Evolutionary conservation across 1,140 invertebrate species (phyloP), one percentile per base, ranked within the genome.

Genomic region (Ceratosolen solmsi): DNA sequence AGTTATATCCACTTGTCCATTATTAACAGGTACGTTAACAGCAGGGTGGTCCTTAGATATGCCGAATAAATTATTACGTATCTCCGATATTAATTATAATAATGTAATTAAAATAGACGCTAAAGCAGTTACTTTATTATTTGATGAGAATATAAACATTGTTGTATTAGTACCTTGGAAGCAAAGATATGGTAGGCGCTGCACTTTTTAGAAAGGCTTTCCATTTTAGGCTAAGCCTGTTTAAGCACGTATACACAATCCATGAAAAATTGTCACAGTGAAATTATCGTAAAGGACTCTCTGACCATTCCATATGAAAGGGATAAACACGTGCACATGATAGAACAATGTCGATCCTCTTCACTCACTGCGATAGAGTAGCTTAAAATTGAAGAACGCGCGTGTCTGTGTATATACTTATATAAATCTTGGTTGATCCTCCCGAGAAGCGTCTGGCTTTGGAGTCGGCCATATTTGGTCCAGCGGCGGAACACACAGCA

Each of bases 401-500:
- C 17, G 54, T 4, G 20, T 4, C 5, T 22, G 54, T 46, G 33
- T 63, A 33, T 63, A 63, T 30, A 27, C 9, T 3, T 30, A 30
- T 63, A 38, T 68, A 38, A 22, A 68, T 38, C 33, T 5, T 1
- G 33, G 36, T 68, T 25, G 33, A 68, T 68, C 33, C 20, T n/a
- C n/a, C 0, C 36, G 7, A 2, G 25, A 0, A 30, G 0, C 41
- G 41, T 46, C 70, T 13, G 70, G 33, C 49, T 73, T 70, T 70
- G 46, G 70, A 68, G 63, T 54, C 38, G 17, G 46, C 46, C 30
- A 33, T 36, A 65, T 82, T 72, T 79, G 68, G 74, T 68, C 30
- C 71, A 65, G 74, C 82, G 54, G 78, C 84, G 38, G n/a, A 49
- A n/a, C 65, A 70, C 77, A 51, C 79, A 63, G 58, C 77, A 79